A percentile compares a stretch with the other conserved stretches of the same genome.
Conservation (phyloP, 2,113 vertebrate species). For the Callochromis pleurospilus region DNA sequence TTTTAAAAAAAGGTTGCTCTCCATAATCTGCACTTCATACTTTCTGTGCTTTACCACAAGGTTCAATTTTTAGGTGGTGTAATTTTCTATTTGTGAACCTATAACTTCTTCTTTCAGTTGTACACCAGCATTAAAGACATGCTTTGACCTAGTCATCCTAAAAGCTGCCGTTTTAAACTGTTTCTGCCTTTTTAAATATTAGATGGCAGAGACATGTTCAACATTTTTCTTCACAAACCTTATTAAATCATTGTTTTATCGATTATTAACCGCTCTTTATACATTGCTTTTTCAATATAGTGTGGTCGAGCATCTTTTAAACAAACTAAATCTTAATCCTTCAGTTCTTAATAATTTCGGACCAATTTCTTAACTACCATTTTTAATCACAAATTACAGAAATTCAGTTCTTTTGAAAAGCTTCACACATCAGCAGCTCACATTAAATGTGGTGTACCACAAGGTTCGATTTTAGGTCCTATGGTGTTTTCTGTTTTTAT, state of each 20-base stretch:
- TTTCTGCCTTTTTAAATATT: not conserved
- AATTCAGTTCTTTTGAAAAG: not conserved
- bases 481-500: not conserved
- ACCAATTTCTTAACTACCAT: not conserved
- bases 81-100: not conserved
- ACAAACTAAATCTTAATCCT: not conserved
- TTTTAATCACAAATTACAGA: not conserved
- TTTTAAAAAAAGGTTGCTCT: not conserved
- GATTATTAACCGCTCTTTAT: not conserved
- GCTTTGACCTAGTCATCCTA: not conserved
- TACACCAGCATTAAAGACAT: not conserved
- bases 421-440: not conserved
- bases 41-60: not conserved
- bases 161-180: accelerated
- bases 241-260: not conserved
- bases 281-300: not conserved
- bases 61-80: not conserved
- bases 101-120: not conserved
- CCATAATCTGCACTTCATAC: not conserved
- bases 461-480: not conserved
- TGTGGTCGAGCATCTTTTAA: not conserved
- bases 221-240: not conserved
- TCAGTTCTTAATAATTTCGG: accelerated
- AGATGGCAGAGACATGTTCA: not conserved
- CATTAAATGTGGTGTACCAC: not conserved